Base-by-base conservation (phyloP, 2,113 vertebrate species). In the Sinocyclocheilus rhinocerous region DNA sequence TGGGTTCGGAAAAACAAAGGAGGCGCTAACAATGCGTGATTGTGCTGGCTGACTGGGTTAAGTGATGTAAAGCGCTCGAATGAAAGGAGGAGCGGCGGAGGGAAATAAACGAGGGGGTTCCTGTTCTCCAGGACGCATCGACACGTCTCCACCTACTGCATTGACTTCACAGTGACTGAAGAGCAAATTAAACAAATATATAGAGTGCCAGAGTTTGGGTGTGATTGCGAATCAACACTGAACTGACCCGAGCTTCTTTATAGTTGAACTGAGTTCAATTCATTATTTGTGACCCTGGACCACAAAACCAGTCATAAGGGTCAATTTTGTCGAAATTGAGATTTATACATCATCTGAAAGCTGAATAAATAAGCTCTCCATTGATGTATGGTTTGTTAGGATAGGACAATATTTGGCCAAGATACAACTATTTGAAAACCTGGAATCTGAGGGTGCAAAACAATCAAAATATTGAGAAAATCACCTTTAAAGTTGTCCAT, bases 1-100 rank as follows among this genome's bases (percentile, higher is more conserved):
- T 89, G 73, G 81, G 72, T 76, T 85, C 18, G 13, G 79, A 73
- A 86, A 87, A 89, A 73, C 75, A 85, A 77, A 85, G 29, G 52
- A n/a, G 33, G 36, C 0, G 76, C 55, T 88, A 67, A 81, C 20
- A 86, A 82, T 84, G 85, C 22, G 42, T 39, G 57, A 88, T 84
- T 83, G 81, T 81, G 82, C 85, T 45, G 20, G n/a, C 72, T 85
- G 33, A 75, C 77, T 76, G 70, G 76, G 85, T 85, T 84, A 87
- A 84, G 77, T 79, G 87, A 90, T 87, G 85, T 86, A 77, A 59
- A 86, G 57, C 33, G 24, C 18, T 39, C 39, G 42, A 36, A 70
- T 84, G 59, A 81, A 86, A 78, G 11, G 45, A 48, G 45, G 11
- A 48, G 45, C 11, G 3, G 45, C 11, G 77, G 65, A 69, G n/a